Base-by-base conservation (phyloP, 1,140 invertebrate species). In the Drosophila biarmipes region DNA sequence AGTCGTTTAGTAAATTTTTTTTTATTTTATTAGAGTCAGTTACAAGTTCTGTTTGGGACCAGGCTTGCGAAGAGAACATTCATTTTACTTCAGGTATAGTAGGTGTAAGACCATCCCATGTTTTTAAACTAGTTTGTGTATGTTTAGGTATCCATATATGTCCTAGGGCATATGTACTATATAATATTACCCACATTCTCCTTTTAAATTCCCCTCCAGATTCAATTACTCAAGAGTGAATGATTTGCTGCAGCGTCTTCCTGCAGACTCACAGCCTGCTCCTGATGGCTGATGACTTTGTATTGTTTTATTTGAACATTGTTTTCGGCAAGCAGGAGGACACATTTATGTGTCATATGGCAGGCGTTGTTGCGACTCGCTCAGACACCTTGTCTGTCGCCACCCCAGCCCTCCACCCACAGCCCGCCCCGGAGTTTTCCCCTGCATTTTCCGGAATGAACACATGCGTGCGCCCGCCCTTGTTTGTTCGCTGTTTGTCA, bases 251-350 rank as follows among this genome's bases (percentile, higher is more conserved):
- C 0, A 27, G 24, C 8, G 11, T 19, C 29, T 21, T 14, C 5
- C 17, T 29, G 21, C 14, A 12, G 5, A 2, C 7, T 15, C 19
- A n/a, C 15, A 19, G 37, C 35, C 62, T 71, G 61, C 52, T 73
- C 21, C 34, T 62, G 48, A 63, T 72, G 63, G 19, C 61, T 67
- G 63, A 72, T 72, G 68, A 68, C 51, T 69, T 69, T 79, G 77
- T 74, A 69, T 69, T 80, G 56, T 68, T 75, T 80, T 74, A 80
- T 73, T 74, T 69, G 72, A 63, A 74, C 77, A 79, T 80, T 74
- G 62, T 74, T 79, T 74, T 73, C 5, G 42, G 38, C 46, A 34
- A 34, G 31, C n/a, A 38, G 76, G n/a, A 55, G 75, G 34, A 24
- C 38, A 69, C 48, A 64, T 75, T 75, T 71, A 42, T 68, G 63